These are phyloP conservation scores for Stigmatopora argus DNA, from an alignment of 2,113 vertebrate species.

Conservation along the genomic window DNA sequence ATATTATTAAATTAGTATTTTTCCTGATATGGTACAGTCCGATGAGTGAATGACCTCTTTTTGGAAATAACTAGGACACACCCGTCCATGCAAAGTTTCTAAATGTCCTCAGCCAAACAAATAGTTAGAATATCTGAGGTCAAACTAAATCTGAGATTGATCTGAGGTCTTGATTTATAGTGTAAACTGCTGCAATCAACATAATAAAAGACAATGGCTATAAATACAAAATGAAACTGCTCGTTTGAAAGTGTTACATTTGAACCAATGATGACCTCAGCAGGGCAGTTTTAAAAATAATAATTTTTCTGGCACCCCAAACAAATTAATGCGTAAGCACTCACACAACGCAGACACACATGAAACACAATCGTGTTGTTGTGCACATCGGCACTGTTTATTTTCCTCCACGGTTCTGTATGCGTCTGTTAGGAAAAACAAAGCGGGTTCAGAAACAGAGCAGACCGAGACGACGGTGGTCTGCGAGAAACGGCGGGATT, in stretches of 20 bases:
- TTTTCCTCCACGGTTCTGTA: conserved; percentile 30
- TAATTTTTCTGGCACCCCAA: background rate
- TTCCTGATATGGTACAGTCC: conserved; percentile 9
- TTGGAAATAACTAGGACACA: background rate
- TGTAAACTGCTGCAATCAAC: background rate
- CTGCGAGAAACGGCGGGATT: conserved; percentile 11
- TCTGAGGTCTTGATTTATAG: no score
- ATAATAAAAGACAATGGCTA: background rate
- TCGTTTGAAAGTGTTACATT: background rate
- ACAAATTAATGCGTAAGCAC: conserved; percentile 4
- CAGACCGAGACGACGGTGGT: conserved; percentile 39
- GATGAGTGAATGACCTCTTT: conserved; percentile 1
- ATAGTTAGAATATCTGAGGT: background rate
- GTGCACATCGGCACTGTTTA: conserved; percentile 23
- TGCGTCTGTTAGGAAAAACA: conserved; percentile 31
- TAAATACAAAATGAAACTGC: background rate
- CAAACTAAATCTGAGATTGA: no score
- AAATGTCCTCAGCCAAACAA: background rate
- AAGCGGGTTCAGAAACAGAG: conserved; percentile 21
- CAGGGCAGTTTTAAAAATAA: background rate
- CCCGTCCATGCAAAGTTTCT: background rate
- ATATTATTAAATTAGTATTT: conserved; percentile 3
- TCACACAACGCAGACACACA: conserved; percentile 3
- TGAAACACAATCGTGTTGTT: conserved; percentile 2
- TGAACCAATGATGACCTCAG: background rate